Conservation (phyloP, 1,140 invertebrate species). For the Lordiphosa stackelbergi region DNA sequence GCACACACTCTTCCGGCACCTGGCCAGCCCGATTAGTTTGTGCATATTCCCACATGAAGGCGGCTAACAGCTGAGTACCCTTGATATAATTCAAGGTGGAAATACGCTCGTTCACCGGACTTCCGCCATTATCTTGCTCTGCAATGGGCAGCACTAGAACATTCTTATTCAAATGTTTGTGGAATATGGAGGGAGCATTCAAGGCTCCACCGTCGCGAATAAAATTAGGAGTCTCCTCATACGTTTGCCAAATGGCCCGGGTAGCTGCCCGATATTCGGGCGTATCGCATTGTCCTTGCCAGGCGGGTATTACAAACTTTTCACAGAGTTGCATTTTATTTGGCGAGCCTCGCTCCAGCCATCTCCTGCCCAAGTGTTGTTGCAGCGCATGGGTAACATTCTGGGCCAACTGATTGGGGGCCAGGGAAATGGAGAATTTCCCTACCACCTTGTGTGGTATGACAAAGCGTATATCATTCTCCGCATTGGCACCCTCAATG, state of each 20-base stretch:
- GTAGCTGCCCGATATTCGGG: slow-evolving; percentile 92
- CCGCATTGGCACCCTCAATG: slow-evolving; percentile 89
- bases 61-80: slow-evolving; percentile 25
- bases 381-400: slow-evolving; percentile 85
- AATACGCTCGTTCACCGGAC: slow-evolving; percentile 29
- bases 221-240: slow-evolving; percentile 86
- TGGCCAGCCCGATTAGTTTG: background rate
- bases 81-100: slow-evolving; percentile 25
- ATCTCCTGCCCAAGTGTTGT: slow-evolving; percentile 83
- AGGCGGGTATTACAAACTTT: slow-evolving; percentile 82
- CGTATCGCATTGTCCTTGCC: slow-evolving; percentile 93
- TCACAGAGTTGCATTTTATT: slow-evolving; percentile 87
- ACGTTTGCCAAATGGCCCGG: slow-evolving; percentile 91
- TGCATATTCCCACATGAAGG: slow-evolving; percentile 32
- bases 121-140: slow-evolving; percentile 26
- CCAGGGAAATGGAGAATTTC: slow-evolving; percentile 96
- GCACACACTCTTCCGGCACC: slow-evolving; percentile 5
- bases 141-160: slow-evolving; percentile 31
- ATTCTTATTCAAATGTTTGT: slow-evolving; percentile 17
- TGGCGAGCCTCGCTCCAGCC: slow-evolving; percentile 84
- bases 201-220: slow-evolving; percentile 28
- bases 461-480: slow-evolving; percentile 94
- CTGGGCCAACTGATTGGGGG: slow-evolving; percentile 91
- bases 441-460: slow-evolving; percentile 95
- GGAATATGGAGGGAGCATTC: slow-evolving; percentile 22